Percentiles rank a stretch among this genome's conserved stretches.
These are phyloP conservation scores for Passer domesticus DNA, from an alignment of 2,113 vertebrate species.

Conservation along the genomic window DNA sequence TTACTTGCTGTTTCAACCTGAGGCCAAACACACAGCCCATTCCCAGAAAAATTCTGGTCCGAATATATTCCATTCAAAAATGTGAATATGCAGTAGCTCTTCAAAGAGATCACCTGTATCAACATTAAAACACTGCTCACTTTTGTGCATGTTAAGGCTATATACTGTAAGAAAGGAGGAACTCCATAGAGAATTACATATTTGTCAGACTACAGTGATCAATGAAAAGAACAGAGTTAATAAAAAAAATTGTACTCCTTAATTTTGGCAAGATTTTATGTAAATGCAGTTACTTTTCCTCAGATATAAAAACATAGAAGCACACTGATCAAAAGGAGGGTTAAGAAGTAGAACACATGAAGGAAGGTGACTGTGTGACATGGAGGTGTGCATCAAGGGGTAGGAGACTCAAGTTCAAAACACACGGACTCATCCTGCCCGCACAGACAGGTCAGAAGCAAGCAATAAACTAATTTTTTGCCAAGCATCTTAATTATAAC, in stretches of 20 bases:
- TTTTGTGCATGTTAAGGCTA: neutral
- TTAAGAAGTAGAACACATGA: rapidly evolving
- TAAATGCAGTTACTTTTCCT: neutral
- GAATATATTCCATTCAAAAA: neutral
- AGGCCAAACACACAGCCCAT: neutral
- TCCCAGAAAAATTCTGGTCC: neutral
- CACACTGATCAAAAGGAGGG: neutral
- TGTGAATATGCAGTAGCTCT: neutral
- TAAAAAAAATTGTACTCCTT: neutral
- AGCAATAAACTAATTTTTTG: neutral
- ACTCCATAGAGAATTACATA: neutral
- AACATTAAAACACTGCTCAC: neutral
- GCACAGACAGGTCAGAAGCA: neutral
- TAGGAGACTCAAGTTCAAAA: neutral
- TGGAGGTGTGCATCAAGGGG: neutral
- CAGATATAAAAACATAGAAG: neutral
- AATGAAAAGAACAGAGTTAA: neutral
- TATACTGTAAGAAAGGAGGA: neutral
- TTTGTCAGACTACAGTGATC: neutral
- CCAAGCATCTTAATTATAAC: neutral
- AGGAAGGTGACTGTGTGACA: neutral
- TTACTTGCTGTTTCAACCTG: neutral
- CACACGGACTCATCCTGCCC: neutral
- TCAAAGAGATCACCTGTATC: neutral
- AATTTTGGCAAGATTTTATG: neutral